Base-by-base conservation (phyloP, 2,888 invertebrate species). In the Cylloceria caligata region DNA sequence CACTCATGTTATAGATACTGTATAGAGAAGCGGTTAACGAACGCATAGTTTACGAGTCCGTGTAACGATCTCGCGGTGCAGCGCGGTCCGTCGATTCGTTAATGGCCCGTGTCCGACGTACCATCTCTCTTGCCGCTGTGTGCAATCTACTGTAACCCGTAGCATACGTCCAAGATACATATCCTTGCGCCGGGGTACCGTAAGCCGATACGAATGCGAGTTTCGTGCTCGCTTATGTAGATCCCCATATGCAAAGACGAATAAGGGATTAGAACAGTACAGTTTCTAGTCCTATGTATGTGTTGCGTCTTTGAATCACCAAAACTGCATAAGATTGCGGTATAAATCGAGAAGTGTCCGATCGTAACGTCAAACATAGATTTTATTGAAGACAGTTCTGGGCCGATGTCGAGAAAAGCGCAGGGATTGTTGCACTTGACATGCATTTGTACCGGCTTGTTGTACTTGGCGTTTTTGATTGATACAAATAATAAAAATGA, bases 61-160 rank as follows among this genome's bases (percentile, higher is more conserved):
- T 69, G 85, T 82, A 82, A 82, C 81, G 85, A 82, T 85, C 82
- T 71, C 75, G 82, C 81, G 80, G 75, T 76, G 74, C 78, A 57
- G 69, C 45, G 64, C 69, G 77, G 27, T 36, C 68, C 80, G 80
- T 83, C 83, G 84, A 83, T 84, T 84, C 84, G 84, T 84, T 84
- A 84, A 84, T 83, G 81, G 74, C 75, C 83, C 84, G 83, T 84
- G 83, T 83, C 83, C 79, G 77, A 81, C 52, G 71, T 39, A 72
- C 34, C 47, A 16, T 30, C 42, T 30, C 57, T 19, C 65, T 71
- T 62, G 71, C 67, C 77, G 60, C 65, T 36, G 76, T n/a, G 57
- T 47, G 64, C 69, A 60, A 78, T 80, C 47, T 57, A 34, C 72
- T 69, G 60, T 36, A 30, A 60, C 68, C 39, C 19, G 34, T 45